Base-by-base conservation (phyloP, 2,888 invertebrate species). In the Mycalesis mineus region DNA sequence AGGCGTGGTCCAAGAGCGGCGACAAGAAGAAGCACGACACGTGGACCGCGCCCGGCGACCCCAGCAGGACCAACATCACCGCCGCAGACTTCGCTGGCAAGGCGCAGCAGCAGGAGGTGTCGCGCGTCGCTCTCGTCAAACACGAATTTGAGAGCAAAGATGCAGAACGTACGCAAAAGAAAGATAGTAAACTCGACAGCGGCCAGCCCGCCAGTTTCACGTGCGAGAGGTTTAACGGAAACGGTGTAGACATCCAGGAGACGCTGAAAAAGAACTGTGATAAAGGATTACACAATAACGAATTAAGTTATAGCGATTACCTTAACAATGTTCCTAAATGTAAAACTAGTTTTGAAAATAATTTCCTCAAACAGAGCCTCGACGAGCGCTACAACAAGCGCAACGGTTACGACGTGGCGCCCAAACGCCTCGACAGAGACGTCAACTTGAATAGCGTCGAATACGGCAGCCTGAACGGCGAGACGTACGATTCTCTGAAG, bases 271-370 rank as follows among this genome's bases (percentile, higher is more conserved):
- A 85, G 65, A 87, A 87, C 88, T 89, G 90, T 88, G 90, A 89
- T 81, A 87, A 88, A 82, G 87, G 88, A 66, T 80, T 89, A 78
- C 89, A 89, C 76, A 83, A 74, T 80, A 86, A 85, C 77, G 86
- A 88, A 71, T 74, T 84, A 78, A 78, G 75, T 69, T 87, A 81
- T 84, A 84, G 75, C 77, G 85, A 89, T 73, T 88, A 87, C 75
- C 75, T 85, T 73, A 87, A 82, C 73, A 88, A 87, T 83, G 89
- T 89, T 88, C 88, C 89, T 88, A 89, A 88, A 82, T 84, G 83
- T 81, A 89, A 88, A 77, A 83, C 77, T 82, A 88, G 85, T 80
- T 88, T 88, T 72, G 89, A 89, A 79, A 88, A 81, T 73, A 88
- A 78, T 72, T 89, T 89, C 74, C 82, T 89, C 61, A 88, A 88